Percentiles rank a stretch among this genome's conserved stretches.
phyloP scores from a whole-genome alignment of 2,113 vertebrate genomes.

The Corythaixoides concolor region DNA sequence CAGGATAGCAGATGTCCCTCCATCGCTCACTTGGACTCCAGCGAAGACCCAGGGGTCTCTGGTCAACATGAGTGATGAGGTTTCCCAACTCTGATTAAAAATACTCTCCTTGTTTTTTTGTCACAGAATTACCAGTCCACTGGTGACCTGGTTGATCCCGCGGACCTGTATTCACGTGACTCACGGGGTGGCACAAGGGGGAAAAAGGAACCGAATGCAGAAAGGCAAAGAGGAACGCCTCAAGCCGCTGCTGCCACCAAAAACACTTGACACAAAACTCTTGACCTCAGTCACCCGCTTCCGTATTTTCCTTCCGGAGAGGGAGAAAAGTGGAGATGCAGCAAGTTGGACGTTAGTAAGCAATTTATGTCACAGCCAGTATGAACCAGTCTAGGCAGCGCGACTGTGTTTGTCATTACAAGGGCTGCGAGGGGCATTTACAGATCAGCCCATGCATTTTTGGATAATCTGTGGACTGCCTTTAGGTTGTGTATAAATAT shows the following conservation, averaged over 20 bases:
- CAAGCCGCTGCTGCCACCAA: background rate
- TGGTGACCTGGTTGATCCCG: background rate
- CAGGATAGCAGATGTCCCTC: background rate
- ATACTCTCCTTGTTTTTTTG: background rate
- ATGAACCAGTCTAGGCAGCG: background rate
- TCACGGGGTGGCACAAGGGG: background rate
- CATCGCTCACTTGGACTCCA: accelerated
- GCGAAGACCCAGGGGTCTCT: accelerated
- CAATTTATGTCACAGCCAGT: background rate
- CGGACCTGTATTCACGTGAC: background rate
- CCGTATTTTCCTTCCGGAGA: background rate
- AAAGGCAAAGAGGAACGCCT: background rate
- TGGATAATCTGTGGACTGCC: background rate
- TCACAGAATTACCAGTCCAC: background rate
- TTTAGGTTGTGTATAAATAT: constrained; percentile 37
- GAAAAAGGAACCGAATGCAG: background rate
- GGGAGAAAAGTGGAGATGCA: background rate
- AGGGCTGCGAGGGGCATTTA: background rate
- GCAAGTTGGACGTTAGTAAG: background rate
- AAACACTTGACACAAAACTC: background rate
- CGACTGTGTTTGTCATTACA: background rate
- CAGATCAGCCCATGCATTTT: background rate
- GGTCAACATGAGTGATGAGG: background rate
- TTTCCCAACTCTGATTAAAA: background rate
- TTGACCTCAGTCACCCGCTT: accelerated